These are phyloP conservation scores for Hemicentrotus pulcherrimus DNA, from an alignment of 35 echinoderm and acorn worm genomes.

Conservation along the genomic window DNA sequence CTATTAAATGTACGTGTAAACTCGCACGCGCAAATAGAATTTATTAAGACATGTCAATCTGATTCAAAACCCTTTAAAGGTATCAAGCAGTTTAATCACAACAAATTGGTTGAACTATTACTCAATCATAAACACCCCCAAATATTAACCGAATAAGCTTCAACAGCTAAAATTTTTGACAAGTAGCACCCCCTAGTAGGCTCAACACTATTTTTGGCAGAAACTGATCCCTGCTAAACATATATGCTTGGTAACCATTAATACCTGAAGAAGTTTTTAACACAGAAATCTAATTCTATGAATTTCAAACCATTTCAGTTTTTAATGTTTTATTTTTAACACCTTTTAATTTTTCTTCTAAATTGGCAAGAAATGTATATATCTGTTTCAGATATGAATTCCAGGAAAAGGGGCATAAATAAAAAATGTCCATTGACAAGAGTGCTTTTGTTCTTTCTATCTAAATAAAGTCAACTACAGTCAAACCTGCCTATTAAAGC, in stretches of 20 bases:
- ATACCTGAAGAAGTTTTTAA: too few species aligned
- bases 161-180: too few species aligned
- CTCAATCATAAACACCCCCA: neutral
- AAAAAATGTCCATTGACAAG: neutral
- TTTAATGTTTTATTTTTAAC: neutral
- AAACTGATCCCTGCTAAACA: too few species aligned
- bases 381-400: neutral
- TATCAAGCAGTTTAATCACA: neutral
- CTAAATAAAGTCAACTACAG: neutral
- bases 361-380: neutral
- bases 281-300: too few species aligned
- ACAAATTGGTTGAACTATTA: neutral
- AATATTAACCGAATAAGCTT: too few species aligned
- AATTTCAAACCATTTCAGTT: too few species aligned
- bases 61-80: neutral
- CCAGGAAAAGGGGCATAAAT: neutral
- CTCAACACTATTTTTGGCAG: too few species aligned
- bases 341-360: neutral
- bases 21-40: neutral
- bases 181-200: too few species aligned
- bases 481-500: too few species aligned
- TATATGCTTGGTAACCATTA: too few species aligned
- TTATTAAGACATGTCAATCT: neutral
- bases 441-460: neutral
- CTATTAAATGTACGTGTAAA: neutral